Percentiles rank a stretch among this genome's conserved stretches.
These are phyloP conservation scores for Apodemus agrarius DNA, from an alignment of 2,797 vertebrate genomes.

Conservation along the genomic window DNA sequence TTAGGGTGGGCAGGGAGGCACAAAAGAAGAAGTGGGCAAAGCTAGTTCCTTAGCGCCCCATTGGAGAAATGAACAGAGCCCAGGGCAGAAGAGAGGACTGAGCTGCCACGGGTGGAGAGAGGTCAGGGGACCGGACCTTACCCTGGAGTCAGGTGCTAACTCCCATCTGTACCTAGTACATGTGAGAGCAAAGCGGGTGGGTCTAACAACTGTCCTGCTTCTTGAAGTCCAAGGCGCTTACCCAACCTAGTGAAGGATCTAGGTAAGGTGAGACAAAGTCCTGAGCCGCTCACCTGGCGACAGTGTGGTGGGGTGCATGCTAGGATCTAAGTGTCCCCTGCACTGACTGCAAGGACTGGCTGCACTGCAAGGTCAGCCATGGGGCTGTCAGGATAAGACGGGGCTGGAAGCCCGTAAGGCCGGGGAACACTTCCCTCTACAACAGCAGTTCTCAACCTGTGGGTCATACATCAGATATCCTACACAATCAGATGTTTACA, in stretches of 20 bases:
- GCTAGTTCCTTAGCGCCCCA: constrained; percentile 59
- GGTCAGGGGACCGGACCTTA: not conserved
- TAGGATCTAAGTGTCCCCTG: not conserved
- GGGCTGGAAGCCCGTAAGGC: constrained; percentile 60
- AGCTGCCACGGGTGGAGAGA: not conserved
- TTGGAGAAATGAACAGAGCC: not conserved
- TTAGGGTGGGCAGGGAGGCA: constrained; percentile 55
- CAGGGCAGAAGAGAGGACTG: not conserved
- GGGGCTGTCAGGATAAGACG: constrained; percentile 30
- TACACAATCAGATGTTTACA: not conserved
- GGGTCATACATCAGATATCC: not conserved
- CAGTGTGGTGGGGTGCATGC: not conserved
- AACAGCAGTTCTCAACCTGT: not conserved
- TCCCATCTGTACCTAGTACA: not conserved
- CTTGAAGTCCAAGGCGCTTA: not conserved
- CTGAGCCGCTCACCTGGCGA: not conserved
- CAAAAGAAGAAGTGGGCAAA: not conserved
- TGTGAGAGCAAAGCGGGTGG: not conserved
- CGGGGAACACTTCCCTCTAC: constrained; percentile 57
- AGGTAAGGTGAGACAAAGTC: not conserved
- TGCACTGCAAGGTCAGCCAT: not conserved
- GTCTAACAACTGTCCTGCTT: not conserved
- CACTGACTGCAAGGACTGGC: not conserved
- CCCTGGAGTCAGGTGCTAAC: not conserved
- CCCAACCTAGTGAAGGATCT: not conserved